Base-by-base conservation (phyloP, 2,888 invertebrate genomes). In the Cacoxenus indagator region DNA sequence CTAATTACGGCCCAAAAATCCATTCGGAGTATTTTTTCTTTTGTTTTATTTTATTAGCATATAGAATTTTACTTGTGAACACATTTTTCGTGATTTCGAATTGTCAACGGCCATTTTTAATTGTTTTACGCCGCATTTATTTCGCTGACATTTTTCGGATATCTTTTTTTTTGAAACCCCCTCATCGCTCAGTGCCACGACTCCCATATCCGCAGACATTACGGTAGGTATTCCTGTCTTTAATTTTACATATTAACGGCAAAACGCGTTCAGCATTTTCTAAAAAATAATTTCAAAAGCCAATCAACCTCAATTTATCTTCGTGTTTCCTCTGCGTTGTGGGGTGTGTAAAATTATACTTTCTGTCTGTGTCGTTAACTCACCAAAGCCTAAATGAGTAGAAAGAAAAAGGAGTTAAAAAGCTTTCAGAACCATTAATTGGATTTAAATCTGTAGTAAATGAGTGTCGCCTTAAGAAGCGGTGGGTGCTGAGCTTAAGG, bases 171-270 rank as follows among this genome's bases (percentile, higher is more conserved):
- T 8, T 19, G 9, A 1, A 11, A 8, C 11, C 9, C 19, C 5
- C 14, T 55, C 0, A 14, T 9, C 14, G 19, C 27, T 61, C n/a
- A n/a, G n/a, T n/a, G n/a, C n/a, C n/a, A n/a, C n/a, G n/a, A n/a
- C n/a, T n/a, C n/a, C n/a, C n/a, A n/a, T n/a, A n/a, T n/a, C n/a
- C n/a, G 22, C 22, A 8, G n/a, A n/a, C n/a, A n/a, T n/a, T n/a
- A 6, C 14, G 55, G 11, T 26, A 27, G 5, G 57, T 29, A 24
- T 66, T 55, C 55, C 26, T 68, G 67, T 73, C 76, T 72, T 72
- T 76, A 79, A 76, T 73, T 77, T 75, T 70, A 75, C 78, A 81
- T 79, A 79, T 81, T 81, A 78, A 75, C 78, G 77, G 75, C 79
- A 73, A 71, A 74, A 76, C 79, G 81, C 79, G 81, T 71, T 81